These are phyloP conservation scores for Typhlichthys eigenmanni DNA, from an alignment of 2,797 vertebrate genomes.

Conservation along the genomic window DNA sequence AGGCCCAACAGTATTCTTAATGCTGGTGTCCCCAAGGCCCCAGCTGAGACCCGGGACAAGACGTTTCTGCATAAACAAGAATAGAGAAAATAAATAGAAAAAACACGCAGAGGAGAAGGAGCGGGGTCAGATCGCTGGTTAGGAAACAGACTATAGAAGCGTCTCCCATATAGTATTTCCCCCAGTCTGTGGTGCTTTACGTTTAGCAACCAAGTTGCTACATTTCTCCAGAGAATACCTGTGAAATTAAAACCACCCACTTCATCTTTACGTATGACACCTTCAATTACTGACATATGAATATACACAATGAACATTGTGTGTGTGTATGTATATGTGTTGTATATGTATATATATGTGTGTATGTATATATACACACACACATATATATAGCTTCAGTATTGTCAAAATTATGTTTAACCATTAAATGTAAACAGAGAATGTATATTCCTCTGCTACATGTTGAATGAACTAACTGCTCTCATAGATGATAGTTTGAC, in stretches of 20 bases:
- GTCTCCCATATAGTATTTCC: too few species aligned
- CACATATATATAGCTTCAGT: neutral
- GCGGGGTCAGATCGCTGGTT: neutral
- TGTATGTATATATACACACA: too few species aligned
- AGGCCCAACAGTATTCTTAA: constrained; percentile 69
- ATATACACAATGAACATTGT: too few species aligned
- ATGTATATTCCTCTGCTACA: constrained; percentile 8
- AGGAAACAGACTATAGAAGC: neutral
- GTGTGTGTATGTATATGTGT: too few species aligned
- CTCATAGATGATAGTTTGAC: constrained; percentile 30
- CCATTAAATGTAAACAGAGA: neutral
- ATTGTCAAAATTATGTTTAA: neutral
- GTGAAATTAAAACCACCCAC: neutral
- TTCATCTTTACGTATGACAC: too few species aligned
- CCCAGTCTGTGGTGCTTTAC: neutral
- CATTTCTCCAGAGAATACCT: neutral
- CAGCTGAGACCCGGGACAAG: constrained; percentile 41
- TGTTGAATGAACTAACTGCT: constrained; percentile 3
- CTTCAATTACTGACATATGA: too few species aligned
- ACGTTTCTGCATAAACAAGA: constrained; percentile 60
- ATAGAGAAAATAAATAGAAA: constrained; percentile 25
- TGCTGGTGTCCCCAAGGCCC: constrained; percentile 58
- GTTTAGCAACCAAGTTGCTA: neutral
- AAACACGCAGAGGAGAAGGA: constrained; percentile 8
- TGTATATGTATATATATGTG: too few species aligned